Evolutionary conservation across 2,797 vertebrate species (phyloP), one percentile per base, ranked within the genome.

Genomic region (Eidolon dupreanum): DNA sequence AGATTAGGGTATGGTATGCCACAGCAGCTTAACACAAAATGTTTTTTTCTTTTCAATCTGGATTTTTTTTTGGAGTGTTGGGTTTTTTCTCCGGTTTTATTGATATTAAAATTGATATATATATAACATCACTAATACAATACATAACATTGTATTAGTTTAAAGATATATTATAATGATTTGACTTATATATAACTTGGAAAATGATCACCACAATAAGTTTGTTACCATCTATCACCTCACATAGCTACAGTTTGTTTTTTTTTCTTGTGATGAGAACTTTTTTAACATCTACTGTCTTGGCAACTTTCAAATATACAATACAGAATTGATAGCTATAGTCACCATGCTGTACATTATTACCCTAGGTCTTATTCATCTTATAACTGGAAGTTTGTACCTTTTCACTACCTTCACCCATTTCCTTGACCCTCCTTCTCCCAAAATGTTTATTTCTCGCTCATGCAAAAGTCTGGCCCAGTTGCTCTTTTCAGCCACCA

Each of bases 401-500:
- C 65, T 24, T 28, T 49, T 31, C 17, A 59, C 16, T 12, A 3
- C 31, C 10, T 81, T 38, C 15, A 31, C 6, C n/a, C 33, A 28
- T 26, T 6, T 12, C 16, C 33, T 33, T 36, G 31, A 2, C 16
- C 36, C 12, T 16, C 46, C 46, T 33, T 15, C 46, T 6, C 8
- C 24, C 3, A 8, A 31, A 43, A n/a, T 41, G 26, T 70, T 33
- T 53, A 0, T 83, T 65, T 86, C 51, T 43, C 41, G 3, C 65
- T 31, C 26, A 16, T 0, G 1, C 6, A 3, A 17, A 17, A 53
- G 65, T 38, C 57, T 8, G 17, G n/a, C 19, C 46, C 6, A 1
- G 5, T 13, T 24, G 51, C 43, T 31, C 4, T 63, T 16, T 13
- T 0, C 28, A 31, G 83, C 36, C n/a, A 2, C 59, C 3, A 0